Evolutionary conservation across 1,140 invertebrate species (phyloP).

Genomic region (Stegodyphus mimosarum): DNA sequence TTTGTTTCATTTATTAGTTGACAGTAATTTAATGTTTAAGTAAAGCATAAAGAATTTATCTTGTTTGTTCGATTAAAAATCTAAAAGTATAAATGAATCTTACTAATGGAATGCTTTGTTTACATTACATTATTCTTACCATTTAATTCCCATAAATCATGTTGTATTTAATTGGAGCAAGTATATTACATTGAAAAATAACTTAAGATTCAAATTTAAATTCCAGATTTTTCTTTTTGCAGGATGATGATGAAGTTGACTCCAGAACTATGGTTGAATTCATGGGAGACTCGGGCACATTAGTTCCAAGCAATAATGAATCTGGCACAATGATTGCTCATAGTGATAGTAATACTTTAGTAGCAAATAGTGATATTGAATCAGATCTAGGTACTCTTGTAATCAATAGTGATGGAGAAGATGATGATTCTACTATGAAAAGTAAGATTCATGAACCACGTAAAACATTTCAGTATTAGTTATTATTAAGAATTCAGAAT

Average conservation of each 20-base stretch:
- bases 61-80: too few species aligned
- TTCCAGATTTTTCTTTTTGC: background rate
- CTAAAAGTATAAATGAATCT: too few species aligned
- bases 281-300: slow-evolving; percentile 51
- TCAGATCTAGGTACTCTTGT: slow-evolving; percentile 65
- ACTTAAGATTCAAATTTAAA: background rate
- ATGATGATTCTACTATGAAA: slow-evolving; percentile 63
- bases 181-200: too few species aligned
- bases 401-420: slow-evolving; percentile 64
- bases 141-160: too few species aligned
- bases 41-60: too few species aligned
- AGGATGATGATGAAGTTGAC: slow-evolving; percentile 62
- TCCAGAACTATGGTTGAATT: slow-evolving; percentile 60
- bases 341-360: slow-evolving; percentile 45
- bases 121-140: too few species aligned
- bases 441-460: slow-evolving; percentile 5
- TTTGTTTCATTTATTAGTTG: too few species aligned
- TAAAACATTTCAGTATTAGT: background rate
- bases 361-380: slow-evolving; percentile 63
- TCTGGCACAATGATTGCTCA: slow-evolving; percentile 49
- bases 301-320: slow-evolving; percentile 58
- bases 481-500: background rate
- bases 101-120: too few species aligned
- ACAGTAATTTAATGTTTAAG: too few species aligned
- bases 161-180: too few species aligned